Conservation (phyloP, 2,113 vertebrate species). For the Corvus moneduloides region DNA sequence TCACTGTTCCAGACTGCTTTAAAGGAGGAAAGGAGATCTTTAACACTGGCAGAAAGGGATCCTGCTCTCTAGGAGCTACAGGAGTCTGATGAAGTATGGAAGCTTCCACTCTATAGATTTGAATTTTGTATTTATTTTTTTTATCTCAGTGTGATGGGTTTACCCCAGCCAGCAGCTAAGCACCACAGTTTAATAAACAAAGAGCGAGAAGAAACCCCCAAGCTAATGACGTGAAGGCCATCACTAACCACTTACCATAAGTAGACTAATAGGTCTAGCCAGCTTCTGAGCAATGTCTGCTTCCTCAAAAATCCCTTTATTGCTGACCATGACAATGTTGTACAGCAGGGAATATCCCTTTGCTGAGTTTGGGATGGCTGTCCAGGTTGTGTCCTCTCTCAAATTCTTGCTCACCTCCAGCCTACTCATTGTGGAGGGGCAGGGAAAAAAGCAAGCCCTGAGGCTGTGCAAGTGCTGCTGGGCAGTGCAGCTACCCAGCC, state of each 20-base stretch:
- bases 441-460: not conserved
- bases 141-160: not conserved
- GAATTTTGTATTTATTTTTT: not conserved
- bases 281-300: not conserved
- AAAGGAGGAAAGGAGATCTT: not conserved
- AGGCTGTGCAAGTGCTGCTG: not conserved
- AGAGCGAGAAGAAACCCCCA: not conserved
- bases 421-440: not conserved
- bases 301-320: not conserved
- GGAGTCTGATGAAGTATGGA: not conserved
- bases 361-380: not conserved
- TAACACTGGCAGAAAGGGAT: not conserved
- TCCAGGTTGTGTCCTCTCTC: accelerated
- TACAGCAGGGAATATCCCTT: not conserved
- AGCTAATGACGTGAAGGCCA: not conserved
- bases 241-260: not conserved
- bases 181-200: not conserved
- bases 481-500: not conserved
- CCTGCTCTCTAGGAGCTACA: not conserved
- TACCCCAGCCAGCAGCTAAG: not conserved
- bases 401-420: not conserved
- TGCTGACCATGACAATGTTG: not conserved
- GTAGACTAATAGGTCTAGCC: not conserved
- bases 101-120: not conserved
- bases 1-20: not conserved